phyloP scores from a whole-genome alignment of 2,113 vertebrate genomes.

The Rhombomys opimus region DNA sequence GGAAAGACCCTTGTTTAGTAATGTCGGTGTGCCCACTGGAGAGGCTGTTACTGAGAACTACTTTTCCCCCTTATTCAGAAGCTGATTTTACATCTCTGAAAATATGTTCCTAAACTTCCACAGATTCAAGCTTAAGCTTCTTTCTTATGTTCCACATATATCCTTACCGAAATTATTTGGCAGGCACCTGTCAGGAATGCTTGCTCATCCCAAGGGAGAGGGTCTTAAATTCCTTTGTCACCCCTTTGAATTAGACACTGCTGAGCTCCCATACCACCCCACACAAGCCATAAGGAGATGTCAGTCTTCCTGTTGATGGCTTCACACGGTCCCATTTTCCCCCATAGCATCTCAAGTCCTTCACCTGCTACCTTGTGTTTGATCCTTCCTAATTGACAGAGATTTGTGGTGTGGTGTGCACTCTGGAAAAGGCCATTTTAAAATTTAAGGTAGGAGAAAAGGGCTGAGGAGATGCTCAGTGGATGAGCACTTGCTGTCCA shows the following conservation, averaged over 20 bases:
- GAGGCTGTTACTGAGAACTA: not conserved
- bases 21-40: not conserved
- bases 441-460: not conserved
- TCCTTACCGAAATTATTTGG: not conserved
- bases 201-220: not conserved
- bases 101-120: conserved; percentile 3
- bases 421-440: not conserved
- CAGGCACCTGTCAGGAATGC: not conserved
- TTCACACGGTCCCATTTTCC: not conserved
- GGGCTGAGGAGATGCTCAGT: not conserved
- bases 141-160: not conserved
- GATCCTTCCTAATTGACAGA: not conserved
- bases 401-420: not conserved
- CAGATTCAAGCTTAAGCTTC: not conserved
- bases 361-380: not conserved
- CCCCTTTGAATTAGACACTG: not conserved
- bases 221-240: not conserved
- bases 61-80: not conserved
- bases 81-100: conserved; percentile 49
- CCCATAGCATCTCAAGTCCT: not conserved
- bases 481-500: too few relatives aligned
- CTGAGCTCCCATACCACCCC: not conserved
- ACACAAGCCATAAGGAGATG: not conserved
- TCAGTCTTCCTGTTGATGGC: not conserved
- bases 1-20: not conserved